Conservation (phyloP, 2,113 vertebrate species). For the Thalassarche chlororhynchos region DNA sequence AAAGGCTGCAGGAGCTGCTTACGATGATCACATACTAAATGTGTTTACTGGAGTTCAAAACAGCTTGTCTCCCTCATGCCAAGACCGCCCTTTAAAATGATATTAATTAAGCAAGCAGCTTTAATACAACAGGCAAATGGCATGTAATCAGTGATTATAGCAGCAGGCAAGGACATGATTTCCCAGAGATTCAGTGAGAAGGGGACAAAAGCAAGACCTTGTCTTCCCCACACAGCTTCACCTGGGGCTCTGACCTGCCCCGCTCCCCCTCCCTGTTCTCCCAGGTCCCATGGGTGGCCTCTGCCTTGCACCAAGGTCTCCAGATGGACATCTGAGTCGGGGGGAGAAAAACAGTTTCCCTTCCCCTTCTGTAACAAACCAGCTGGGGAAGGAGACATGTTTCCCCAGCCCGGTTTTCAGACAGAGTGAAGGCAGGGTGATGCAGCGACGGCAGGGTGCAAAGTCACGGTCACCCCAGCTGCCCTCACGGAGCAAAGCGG, state of each 20-base stretch:
- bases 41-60: conserved; percentile 34
- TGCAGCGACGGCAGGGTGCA: fast-evolving
- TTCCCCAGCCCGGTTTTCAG: neutral
- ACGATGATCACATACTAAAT: neutral
- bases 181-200: neutral
- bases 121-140: conserved; percentile 38
- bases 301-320: neutral
- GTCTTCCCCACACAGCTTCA: neutral
- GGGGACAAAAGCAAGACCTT: neutral
- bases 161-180: neutral
- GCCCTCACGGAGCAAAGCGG: neutral
- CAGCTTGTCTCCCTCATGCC: conserved; percentile 12
- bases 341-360: neutral
- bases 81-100: conserved; percentile 12
- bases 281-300: neutral
- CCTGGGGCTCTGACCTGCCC: too few species aligned
- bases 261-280: neutral
- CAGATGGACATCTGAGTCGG: neutral
- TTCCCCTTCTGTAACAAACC: neutral
- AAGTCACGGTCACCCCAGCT: neutral
- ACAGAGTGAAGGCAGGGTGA: neutral
- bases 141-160: conserved; percentile 31
- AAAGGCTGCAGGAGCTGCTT: conserved; percentile 16
- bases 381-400: neutral
- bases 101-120: conserved; percentile 56